phyloP scores from a whole-genome alignment of 2,113 vertebrate species.

The Lasiurus borealis region DNA sequence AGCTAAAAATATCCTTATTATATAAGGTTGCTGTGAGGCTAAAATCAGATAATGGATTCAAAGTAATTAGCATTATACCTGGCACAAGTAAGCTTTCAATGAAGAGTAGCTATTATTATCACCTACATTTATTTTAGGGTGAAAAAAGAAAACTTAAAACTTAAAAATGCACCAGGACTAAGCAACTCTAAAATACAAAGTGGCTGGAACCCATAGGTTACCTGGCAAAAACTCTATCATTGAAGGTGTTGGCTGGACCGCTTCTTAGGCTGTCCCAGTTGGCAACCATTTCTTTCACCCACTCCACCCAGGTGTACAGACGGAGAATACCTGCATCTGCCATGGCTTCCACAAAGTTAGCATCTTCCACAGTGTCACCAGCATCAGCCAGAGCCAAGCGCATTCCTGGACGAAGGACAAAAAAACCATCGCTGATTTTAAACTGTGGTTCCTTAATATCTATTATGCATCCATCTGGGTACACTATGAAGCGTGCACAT shows the following conservation, averaged over 20 bases:
- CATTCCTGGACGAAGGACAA: slow-evolving; percentile 91
- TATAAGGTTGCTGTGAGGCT: background rate
- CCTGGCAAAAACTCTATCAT: slow-evolving; percentile 97
- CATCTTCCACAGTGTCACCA: slow-evolving; percentile 98
- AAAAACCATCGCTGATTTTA: background rate
- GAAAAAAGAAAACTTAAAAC: slow-evolving; percentile 51
- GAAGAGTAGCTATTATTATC: background rate
- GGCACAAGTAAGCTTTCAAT: slow-evolving; percentile 19
- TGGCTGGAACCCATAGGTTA: slow-evolving; percentile 71
- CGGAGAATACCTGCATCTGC: slow-evolving; percentile 98
- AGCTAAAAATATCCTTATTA: slow-evolving; percentile 3
- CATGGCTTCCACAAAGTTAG: slow-evolving; percentile 98
- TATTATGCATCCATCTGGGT: background rate
- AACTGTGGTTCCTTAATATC: slow-evolving; percentile 2
- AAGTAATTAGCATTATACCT: slow-evolving; percentile 4
- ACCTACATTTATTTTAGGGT: slow-evolving; percentile 28
- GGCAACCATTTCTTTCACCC: slow-evolving; percentile 98
- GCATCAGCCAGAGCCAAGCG: slow-evolving; percentile 97
- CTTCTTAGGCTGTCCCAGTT: slow-evolving; percentile 94
- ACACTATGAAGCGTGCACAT: background rate
- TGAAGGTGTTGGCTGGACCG: slow-evolving; percentile 93
- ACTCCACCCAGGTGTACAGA: slow-evolving; percentile 98
- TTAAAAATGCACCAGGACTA: slow-evolving; percentile 44
- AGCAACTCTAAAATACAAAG: background rate
- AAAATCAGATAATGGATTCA: slow-evolving; percentile 8